Percentiles rank a stretch among this genome's conserved stretches.
phyloP scores from a whole-genome alignment of 1,140 invertebrate genomes.

The Drosophila nasuta region DNA sequence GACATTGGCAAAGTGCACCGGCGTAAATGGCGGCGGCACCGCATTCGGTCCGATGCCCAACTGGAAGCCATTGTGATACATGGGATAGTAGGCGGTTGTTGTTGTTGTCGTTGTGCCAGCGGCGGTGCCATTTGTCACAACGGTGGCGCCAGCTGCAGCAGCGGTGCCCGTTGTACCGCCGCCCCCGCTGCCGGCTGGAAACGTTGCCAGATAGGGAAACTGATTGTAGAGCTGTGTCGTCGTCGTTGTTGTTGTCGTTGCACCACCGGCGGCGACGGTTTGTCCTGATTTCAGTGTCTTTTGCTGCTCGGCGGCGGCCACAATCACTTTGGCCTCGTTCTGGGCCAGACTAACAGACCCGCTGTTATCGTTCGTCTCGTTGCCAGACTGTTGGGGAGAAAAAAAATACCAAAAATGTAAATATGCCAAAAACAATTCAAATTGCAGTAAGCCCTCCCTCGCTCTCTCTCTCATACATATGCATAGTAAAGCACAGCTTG shows the following conservation, averaged over 20 bases:
- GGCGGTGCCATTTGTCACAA: conserved; percentile 8
- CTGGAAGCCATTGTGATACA: conserved; percentile 84
- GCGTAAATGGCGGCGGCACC: conserved; percentile 81
- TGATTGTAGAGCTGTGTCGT: conserved; percentile 77
- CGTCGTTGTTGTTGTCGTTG: conserved; percentile 27
- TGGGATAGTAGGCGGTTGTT: conserved; percentile 79
- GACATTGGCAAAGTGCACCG: conserved; percentile 75
- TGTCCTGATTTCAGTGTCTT: conserved; percentile 68
- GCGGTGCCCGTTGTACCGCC: conserved; percentile 48
- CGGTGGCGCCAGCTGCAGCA: conserved; percentile 24
- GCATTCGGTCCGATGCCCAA: conserved; percentile 77
- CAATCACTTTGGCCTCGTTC: conserved; percentile 78
- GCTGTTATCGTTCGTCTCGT: conserved; percentile 71
- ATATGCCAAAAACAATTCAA: too few species aligned
- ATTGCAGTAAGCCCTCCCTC: too few species aligned
- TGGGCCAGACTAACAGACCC: conserved; percentile 78
- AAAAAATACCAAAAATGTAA: neutral
- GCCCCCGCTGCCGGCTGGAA: conserved; percentile 61
- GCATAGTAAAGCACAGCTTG: too few species aligned
- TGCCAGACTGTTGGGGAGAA: conserved; percentile 50
- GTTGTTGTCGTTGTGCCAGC: conserved; percentile 22
- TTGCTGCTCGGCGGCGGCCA: conserved; percentile 65
- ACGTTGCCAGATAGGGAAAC: conserved; percentile 79
- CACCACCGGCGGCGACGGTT: conserved; percentile 14
- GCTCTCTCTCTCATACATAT: too few species aligned